Base-by-base conservation (phyloP, 2,888 invertebrate species). In the Cinara cedri region DNA sequence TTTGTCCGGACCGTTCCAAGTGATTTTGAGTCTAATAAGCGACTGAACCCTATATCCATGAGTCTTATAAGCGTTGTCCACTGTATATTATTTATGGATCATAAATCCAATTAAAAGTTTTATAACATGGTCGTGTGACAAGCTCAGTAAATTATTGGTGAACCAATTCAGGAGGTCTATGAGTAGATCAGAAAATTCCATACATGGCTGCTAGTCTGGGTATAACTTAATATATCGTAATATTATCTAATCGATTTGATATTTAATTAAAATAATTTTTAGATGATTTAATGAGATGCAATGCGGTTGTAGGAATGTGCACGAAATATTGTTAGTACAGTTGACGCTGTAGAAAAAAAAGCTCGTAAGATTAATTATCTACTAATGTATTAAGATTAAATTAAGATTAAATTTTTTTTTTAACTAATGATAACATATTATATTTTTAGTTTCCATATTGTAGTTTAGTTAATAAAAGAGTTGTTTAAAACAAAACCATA, bases 371-470 rank as follows among this genome's bases (percentile, higher is more conserved):
- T 63, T 3, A 19, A 55, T 44, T 44, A 44, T 44, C 10, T 44
- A 44, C 10, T 44, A 55, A 19, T 11, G 9, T 10, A 42, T 42
- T n/a, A n/a, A 3, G 0, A 1, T 63, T n/a, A 19, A 11, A 63
- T 42, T 63, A 1, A 6, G 44, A 8, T 8, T 8, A 10, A 44
- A 4, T 4, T 44, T 8, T 21, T 21, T 11, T 21, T 11, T 63
- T 19, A 11, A 42, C 11, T 19, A 8, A 42, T 13, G n/a, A 4
- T 42, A 1, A 63, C 21, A 19, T 16, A 10, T 42, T 42, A 44
- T 13, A 63, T 63, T 63, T 63, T 63, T 63, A 63, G 42, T 63
- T 63, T 42, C 42, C 11, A 63, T 63, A 63, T 63, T 63, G 19
- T n/a, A 62, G 42, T 42, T 11, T 63, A 42, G 19, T 19, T 19